phyloP scores from a whole-genome alignment of 2,113 vertebrate genomes.

The Sus scrofa region T2T-Sscrofa CM000823.6:16061501-16062000 shows the following conservation, averaged over 20 bases:
- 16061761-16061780: neutral
- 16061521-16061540: neutral
- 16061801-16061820: neutral
- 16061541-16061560: neutral
- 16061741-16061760: neutral
- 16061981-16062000: neutral
- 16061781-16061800: neutral
- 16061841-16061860: neutral
- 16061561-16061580: neutral
- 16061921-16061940: neutral
- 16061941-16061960: neutral
- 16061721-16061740: neutral
- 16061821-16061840: neutral
- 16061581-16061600: neutral
- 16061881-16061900: neutral
- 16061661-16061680: neutral
- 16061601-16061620: neutral
- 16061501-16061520: neutral
- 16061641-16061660: neutral
- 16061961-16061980: neutral
- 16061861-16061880: neutral
- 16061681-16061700: neutral
- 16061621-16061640: neutral
- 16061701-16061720: neutral
- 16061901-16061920: neutral